Percentiles rank a stretch among this genome's conserved stretches.
These are phyloP conservation scores for Nasonia longicornis DNA, from an alignment of 1,140 invertebrate genomes.

Conservation along the genomic window DNA sequence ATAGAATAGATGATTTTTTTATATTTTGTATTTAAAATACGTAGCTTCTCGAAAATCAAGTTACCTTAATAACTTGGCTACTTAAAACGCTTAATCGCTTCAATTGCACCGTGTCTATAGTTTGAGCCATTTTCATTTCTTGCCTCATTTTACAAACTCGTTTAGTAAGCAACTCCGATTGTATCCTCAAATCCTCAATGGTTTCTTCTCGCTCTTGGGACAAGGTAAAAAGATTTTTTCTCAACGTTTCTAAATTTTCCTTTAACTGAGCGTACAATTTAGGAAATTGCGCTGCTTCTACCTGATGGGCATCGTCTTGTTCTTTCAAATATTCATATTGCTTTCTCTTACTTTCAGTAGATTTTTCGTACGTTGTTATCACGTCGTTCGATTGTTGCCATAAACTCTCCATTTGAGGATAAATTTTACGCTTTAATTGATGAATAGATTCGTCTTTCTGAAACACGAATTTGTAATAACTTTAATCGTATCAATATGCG, in stretches of 20 bases:
- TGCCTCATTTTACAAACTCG: conserved; percentile 54
- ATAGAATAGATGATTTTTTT: conserved; percentile 30
- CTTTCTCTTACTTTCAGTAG: conserved; percentile 58
- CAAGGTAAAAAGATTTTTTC: conserved; percentile 51
- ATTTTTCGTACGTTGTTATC: conserved; percentile 58
- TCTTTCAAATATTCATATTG: conserved; percentile 65
- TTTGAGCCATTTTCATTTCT: conserved; percentile 53
- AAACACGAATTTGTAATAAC: conserved; percentile 37
- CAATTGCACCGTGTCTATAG: conserved; percentile 54
- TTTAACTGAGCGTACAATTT: conserved; percentile 54
- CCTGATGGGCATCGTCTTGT: conserved; percentile 56
- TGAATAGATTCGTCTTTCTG: conserved; percentile 57
- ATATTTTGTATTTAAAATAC: neutral
- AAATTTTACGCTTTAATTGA: conserved; percentile 48
- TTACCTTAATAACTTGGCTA: conserved; percentile 58
- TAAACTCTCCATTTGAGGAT: conserved; percentile 53
- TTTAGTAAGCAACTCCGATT: conserved; percentile 51
- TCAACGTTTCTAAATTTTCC: conserved; percentile 54
- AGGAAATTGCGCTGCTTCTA: conserved; percentile 54
- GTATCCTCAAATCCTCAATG: conserved; percentile 52
- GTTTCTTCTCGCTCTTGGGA: conserved; percentile 50
- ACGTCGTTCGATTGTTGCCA: conserved; percentile 55
- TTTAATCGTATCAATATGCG: neutral
- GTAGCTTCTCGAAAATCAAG: neutral
- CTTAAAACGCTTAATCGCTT: conserved; percentile 59